These are phyloP conservation scores for Epinephelus coioides DNA, from an alignment of 2,797 vertebrate genomes.

Conservation along the genomic window DNA sequence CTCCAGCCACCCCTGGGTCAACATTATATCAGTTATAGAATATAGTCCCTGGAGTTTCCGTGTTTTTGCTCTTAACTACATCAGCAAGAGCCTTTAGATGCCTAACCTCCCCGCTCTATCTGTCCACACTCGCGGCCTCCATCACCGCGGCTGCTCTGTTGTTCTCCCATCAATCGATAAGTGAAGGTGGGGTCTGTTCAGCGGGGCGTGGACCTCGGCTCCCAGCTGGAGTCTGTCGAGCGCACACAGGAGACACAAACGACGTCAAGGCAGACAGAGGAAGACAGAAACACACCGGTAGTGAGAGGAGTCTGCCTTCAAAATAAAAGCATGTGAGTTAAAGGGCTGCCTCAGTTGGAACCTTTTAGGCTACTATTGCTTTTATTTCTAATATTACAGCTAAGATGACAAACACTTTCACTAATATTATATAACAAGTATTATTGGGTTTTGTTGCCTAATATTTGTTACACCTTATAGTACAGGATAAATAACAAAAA, in stretches of 20 bases:
- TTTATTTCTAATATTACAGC: neutral
- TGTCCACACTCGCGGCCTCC: conserved; percentile 33
- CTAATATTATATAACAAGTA: neutral
- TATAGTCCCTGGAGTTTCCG: neutral
- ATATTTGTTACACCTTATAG: neutral
- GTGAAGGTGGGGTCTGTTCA: conserved; percentile 73
- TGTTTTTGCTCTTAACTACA: conserved; percentile 5
- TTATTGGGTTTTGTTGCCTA: neutral
- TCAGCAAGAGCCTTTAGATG: neutral
- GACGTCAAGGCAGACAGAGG: conserved; percentile 24
- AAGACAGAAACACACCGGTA: neutral
- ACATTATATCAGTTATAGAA: neutral
- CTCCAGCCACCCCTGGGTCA: neutral
- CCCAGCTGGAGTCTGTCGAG: conserved; percentile 82
- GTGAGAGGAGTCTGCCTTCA: conserved; percentile 19
- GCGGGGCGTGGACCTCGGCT: conserved; percentile 78
- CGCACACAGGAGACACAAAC: conserved; percentile 44
- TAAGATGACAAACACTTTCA: neutral
- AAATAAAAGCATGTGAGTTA: conserved; percentile 54
- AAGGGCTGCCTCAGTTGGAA: neutral
- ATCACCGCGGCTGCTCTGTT: conserved; percentile 41
- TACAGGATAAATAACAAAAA: neutral
- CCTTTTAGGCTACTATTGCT: neutral
- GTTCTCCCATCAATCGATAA: conserved; percentile 73
- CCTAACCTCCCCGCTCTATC: neutral